These are phyloP conservation scores for Zeugodacus cucurbitae DNA, from an alignment of 1,140 invertebrate species.

Conservation along the genomic window DNA sequence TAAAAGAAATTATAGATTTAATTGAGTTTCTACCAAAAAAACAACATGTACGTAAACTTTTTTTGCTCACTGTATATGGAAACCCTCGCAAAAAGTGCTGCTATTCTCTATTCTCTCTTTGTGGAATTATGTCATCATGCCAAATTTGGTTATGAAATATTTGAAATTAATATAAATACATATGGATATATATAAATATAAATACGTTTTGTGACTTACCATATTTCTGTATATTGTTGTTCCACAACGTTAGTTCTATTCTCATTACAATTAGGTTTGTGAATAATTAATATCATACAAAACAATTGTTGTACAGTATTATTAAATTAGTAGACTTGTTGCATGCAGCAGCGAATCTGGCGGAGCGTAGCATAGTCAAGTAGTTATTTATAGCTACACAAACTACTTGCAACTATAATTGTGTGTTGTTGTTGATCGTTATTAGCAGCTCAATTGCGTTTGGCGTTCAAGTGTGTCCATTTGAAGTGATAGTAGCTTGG, in stretches of 20 bases:
- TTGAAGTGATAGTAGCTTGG: not conserved
- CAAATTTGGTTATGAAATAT: too few relatives aligned
- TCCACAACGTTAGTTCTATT: not conserved
- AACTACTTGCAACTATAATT: slow-evolving; percentile 10
- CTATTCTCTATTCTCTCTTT: too few relatives aligned
- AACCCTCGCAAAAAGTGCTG: too few relatives aligned
- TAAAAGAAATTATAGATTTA: too few relatives aligned
- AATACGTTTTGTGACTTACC: not conserved
- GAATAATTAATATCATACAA: slow-evolving; percentile 7
- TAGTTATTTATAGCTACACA: not conserved
- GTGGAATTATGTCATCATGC: too few relatives aligned
- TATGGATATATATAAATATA: not conserved
- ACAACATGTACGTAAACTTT: too few relatives aligned
- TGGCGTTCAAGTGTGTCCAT: not conserved
- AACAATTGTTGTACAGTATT: not conserved
- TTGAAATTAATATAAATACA: too few relatives aligned
- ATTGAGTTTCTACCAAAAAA: too few relatives aligned
- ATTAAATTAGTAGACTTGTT: slow-evolving; percentile 26
- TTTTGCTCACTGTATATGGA: too few relatives aligned
- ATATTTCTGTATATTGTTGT: slow-evolving; percentile 13
- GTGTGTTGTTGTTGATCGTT: not conserved
- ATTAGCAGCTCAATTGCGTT: not conserved
- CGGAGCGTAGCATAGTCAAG: not conserved
- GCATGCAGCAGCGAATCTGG: slow-evolving; percentile 16
- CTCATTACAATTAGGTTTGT: not conserved